Base-by-base conservation (phyloP, 2,888 invertebrate species). In the Lepidocyrtinus sp. region DNA sequence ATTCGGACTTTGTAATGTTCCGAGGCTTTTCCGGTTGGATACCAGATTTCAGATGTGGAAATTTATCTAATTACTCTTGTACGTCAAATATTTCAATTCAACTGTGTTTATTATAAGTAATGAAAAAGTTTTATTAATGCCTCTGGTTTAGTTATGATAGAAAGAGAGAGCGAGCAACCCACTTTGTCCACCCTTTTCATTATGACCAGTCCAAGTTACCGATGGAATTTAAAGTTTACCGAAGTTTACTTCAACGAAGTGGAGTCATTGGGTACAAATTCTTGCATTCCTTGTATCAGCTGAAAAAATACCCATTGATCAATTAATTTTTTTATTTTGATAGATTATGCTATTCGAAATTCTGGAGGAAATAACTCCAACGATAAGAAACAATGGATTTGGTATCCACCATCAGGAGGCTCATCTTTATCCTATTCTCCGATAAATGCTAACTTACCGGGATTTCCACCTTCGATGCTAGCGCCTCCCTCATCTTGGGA, bases 11-110 rank as follows among this genome's bases (percentile, higher is more conserved):
- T 72, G 65, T 83, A 45, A 82, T 85, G 64, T 72, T 85, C 15
- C 75, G 81, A 72, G 85, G 85, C 7, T 85, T 85, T 63, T 27
- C 75, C 5, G 78, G 79, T 21, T 85, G 83, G 83, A 68, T 79
- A 0, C 85, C 83, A 1, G 85, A 85, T 36, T 77, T 81, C 17
- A 46, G 85, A 64, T 85, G 85, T 27, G 85, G 85, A 50, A 85
- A 85, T 69, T 68, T 85, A 0, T 82, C 76, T 1, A 81, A 82
- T 61, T 85, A 83, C 26, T 83, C 85, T 26, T 75, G 84, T 84
- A 83, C 27, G 15, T n/a, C 17, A n/a, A n/a, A n/a, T n/a, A n/a
- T n/a, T n/a, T n/a, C n/a, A n/a, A n/a, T n/a, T n/a, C n/a, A n/a
- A n/a, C n/a, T n/a, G n/a, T n/a, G n/a, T n/a, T n/a, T n/a, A n/a